A percentile compares a stretch with the other conserved stretches of the same genome.
These are phyloP conservation scores for Neoitamus cyanurus DNA, from an alignment of 2,888 invertebrate species.

Conservation along the genomic window DNA sequence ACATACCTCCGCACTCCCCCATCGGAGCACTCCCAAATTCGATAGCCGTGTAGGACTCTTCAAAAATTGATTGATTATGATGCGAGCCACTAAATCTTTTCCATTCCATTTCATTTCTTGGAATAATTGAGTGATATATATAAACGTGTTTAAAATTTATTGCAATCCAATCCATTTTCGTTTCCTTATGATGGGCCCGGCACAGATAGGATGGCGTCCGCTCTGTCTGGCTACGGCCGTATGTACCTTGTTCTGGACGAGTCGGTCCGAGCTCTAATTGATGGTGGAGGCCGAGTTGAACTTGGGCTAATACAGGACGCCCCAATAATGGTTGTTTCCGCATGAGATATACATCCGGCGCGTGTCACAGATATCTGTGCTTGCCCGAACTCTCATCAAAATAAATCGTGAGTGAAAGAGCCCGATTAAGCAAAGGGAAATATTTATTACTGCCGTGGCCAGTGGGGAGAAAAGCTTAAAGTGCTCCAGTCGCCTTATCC, in stretches of 20 bases:
- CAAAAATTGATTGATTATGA: constrained; percentile 55
- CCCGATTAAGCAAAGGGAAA: constrained; percentile 20
- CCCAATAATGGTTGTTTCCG: constrained; percentile 25
- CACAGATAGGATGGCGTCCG: neutral
- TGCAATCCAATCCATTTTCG: constrained; percentile 44
- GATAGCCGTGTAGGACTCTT: neutral
- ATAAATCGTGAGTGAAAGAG: constrained; percentile 10
- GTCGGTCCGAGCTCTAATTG: constrained; percentile 26
- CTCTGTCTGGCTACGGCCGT: neutral
- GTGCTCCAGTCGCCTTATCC: neutral
- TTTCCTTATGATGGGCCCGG: constrained; percentile 20
- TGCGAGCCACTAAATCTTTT: constrained; percentile 55
- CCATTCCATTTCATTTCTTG: constrained; percentile 54
- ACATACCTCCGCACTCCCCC: neutral
- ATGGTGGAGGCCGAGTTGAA: constrained; percentile 21
- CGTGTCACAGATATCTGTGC: neutral
- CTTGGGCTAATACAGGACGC: constrained; percentile 8
- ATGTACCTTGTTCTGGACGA: neutral
- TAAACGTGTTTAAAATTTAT: constrained; percentile 55
- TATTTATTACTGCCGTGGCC: neutral
- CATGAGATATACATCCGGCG: constrained; percentile 7
- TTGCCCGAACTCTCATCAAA: constrained; percentile 4
- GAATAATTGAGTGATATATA: constrained; percentile 55
- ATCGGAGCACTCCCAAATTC: neutral
- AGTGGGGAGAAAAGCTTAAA: neutral